Evolutionary conservation across 2,113 vertebrate species (phyloP).

Genomic region (Centropristis striata): DNA sequence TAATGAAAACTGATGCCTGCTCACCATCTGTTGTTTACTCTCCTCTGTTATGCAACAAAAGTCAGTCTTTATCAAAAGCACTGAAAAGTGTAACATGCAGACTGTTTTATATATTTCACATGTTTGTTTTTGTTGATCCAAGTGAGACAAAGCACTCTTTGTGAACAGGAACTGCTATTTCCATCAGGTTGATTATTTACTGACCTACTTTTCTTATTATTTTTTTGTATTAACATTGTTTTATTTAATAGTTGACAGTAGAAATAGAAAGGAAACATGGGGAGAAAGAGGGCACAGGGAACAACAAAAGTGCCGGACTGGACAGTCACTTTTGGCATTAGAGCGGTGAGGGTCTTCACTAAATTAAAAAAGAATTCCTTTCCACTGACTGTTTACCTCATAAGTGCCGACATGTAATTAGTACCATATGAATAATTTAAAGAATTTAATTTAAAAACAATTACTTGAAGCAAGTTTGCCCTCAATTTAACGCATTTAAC

Average conservation of each 20-base stretch:
- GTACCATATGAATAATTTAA: background rate
- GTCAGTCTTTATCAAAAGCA: conserved; percentile 3
- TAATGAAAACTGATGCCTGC: conserved; percentile 64
- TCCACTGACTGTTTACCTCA: background rate
- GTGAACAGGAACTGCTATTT: background rate
- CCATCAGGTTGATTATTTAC: background rate
- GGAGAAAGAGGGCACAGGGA: background rate
- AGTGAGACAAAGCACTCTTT: background rate
- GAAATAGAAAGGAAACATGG: background rate
- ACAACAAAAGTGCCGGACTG: background rate
- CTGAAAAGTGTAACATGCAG: background rate
- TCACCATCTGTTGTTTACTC: conserved; percentile 46
- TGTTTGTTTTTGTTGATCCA: conserved; percentile 1
- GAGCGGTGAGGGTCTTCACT: too few relatives aligned
- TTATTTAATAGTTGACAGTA: background rate
- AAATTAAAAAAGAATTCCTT: background rate
- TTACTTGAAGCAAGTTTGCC: background rate
- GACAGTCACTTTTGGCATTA: background rate
- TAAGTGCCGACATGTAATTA: background rate
- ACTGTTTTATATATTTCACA: background rate
- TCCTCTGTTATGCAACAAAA: conserved; percentile 43
- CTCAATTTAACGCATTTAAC: background rate
- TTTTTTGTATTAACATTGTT: background rate
- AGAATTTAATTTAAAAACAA: background rate
- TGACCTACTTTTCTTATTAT: background rate